phyloP scores from a whole-genome alignment of 2,113 vertebrate genomes.

The Chloropsis hardwickii region DNA sequence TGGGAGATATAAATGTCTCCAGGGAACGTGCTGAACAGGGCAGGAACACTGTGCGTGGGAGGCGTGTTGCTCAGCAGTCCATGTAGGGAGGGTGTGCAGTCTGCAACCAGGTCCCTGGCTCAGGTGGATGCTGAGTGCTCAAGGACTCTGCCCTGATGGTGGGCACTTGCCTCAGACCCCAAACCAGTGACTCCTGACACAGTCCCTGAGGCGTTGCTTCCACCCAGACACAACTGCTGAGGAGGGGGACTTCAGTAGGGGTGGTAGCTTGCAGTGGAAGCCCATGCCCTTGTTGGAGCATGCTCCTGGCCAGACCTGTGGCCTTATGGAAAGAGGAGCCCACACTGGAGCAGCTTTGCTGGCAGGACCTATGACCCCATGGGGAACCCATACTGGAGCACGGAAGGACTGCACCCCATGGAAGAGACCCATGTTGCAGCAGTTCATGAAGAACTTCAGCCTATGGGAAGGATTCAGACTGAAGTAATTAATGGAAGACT shows the following conservation, averaged over 20 bases:
- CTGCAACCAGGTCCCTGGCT: fast-evolving
- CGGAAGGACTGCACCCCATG: not conserved
- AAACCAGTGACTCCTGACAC: not conserved
- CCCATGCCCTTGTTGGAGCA: not conserved
- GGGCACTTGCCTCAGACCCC: not conserved
- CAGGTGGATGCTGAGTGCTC: not conserved
- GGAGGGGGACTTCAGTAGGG: not conserved
- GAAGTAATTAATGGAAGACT: too few species aligned
- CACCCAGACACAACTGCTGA: not conserved
- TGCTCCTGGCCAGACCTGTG: not conserved
- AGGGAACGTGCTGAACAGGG: fast-evolving
- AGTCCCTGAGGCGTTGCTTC: not conserved
- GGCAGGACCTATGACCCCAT: not conserved
- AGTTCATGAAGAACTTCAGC: not conserved
- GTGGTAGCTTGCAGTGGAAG: not conserved
- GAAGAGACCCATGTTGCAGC: fast-evolving
- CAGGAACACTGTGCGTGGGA: fast-evolving
- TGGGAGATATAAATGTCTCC: fast-evolving
- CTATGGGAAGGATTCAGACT: not conserved
- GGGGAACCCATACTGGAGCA: not conserved
- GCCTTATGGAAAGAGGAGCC: not conserved
- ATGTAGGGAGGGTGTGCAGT: fast-evolving
- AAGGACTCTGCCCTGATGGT: not conserved
- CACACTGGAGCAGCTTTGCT: not conserved
- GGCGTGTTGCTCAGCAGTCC: fast-evolving